Conservation (phyloP, 2,888 invertebrate genomes). For the Petrolisthes cinctipes region DNA sequence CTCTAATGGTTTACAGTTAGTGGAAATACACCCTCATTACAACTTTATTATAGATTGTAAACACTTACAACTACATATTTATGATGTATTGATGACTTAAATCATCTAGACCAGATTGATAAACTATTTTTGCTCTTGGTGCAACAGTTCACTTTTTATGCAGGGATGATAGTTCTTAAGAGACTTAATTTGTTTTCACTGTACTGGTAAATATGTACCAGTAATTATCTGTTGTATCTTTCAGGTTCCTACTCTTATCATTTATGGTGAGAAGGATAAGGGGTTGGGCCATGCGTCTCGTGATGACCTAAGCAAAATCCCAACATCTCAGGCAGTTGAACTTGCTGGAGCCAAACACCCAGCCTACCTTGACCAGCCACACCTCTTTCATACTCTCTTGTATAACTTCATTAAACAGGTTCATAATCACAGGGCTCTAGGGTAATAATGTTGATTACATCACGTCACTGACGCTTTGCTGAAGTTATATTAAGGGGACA, state of each 20-base stretch:
- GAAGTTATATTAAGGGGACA: no score
- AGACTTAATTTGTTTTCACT: background rate
- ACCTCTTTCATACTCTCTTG: constrained; percentile 70
- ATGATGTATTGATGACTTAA: no score
- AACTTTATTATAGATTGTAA: no score
- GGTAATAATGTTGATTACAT: background rate
- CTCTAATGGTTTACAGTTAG: no score
- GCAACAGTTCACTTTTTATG: background rate
- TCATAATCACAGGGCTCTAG: constrained; percentile 44
- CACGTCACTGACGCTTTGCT: no score
- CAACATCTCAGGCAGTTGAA: constrained; percentile 68
- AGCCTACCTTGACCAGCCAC: constrained; percentile 71
- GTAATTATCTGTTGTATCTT: background rate
- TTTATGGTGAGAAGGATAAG: constrained; percentile 71
- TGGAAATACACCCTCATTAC: no score
- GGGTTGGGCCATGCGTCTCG: constrained; percentile 68
- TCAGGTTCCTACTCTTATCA: constrained; percentile 71
- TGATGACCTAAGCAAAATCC: constrained; percentile 69
- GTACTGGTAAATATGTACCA: background rate
- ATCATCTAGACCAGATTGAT: no score
- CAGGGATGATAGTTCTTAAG: background rate
- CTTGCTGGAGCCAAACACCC: constrained; percentile 71
- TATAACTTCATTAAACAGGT: constrained; percentile 69
- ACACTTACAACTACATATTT: no score
- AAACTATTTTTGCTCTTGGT: no score